These are phyloP conservation scores for Dendronephthya gigantea DNA, from an alignment of 64 coral and sea anemone genomes.

Conservation along the genomic window DNA sequence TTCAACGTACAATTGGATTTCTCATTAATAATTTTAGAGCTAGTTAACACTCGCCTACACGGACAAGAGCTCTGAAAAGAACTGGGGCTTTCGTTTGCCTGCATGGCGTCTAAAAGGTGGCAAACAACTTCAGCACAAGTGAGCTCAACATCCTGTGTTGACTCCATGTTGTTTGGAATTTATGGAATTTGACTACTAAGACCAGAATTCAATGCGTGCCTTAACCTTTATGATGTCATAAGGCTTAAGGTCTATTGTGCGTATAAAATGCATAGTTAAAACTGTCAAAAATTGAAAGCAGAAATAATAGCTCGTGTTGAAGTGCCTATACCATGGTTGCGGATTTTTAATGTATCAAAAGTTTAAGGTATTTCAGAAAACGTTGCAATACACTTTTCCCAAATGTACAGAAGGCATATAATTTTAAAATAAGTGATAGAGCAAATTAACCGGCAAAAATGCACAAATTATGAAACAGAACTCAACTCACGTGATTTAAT, in stretches of 20 bases:
- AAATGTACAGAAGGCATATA: no score
- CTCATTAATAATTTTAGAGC: background rate
- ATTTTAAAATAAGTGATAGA: no score
- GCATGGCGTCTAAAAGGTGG: background rate
- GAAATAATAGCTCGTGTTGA: no score
- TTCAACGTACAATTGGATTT: background rate
- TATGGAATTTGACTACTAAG: background rate
- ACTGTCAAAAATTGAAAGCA: no score
- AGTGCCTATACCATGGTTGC: no score
- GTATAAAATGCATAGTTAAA: no score
- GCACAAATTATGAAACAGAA: no score
- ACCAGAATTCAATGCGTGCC: slow-evolving; percentile 3
- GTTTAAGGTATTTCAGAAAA: no score
- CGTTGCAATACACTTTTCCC: no score
- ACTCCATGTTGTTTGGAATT: background rate
- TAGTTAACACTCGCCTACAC: background rate
- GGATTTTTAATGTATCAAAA: no score
- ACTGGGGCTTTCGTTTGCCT: background rate
- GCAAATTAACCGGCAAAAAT: no score
- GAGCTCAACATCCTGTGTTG: background rate
- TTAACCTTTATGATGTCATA: slow-evolving; percentile 6
- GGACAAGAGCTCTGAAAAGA: background rate
- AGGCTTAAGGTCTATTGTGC: background rate
- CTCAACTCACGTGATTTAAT: no score
- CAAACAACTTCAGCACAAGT: background rate